Conservation (phyloP, 1,140 invertebrate species). For the Leptonema lineaticorne region DNA sequence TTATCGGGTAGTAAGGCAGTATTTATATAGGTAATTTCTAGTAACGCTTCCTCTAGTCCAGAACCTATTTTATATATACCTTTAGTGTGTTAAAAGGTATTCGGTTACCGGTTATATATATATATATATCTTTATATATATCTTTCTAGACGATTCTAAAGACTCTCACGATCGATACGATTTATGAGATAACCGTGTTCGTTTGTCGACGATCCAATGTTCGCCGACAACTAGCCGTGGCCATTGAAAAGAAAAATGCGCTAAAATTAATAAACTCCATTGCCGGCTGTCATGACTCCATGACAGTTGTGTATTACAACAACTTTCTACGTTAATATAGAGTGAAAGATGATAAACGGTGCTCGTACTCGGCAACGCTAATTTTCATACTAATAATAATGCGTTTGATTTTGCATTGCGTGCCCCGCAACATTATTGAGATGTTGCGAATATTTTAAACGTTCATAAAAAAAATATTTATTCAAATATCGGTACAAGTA, state of each 20-base stretch:
- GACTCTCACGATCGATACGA: background rate
- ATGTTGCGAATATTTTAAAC: too few species aligned
- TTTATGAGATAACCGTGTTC: background rate
- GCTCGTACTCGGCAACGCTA: constrained; percentile 1
- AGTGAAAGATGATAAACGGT: constrained; percentile 29
- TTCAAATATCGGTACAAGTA: too few species aligned
- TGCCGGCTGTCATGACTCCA: constrained; percentile 21
- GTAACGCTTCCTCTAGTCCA: background rate
- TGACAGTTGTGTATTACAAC: constrained; percentile 27
- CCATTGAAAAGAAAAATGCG: constrained; percentile 16
- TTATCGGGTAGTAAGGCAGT: background rate
- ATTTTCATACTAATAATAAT: constrained; percentile 14
- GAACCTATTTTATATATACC: background rate
- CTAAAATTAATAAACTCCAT: constrained; percentile 28
- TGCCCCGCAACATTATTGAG: too few species aligned
- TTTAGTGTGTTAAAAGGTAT: background rate
- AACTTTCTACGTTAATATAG: constrained; percentile 26
- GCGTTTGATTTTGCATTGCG: too few species aligned
- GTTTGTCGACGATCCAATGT: background rate
- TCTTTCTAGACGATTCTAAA: too few species aligned
- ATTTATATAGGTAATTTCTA: constrained; percentile 2
- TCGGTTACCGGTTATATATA: too few species aligned
- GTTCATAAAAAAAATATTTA: too few species aligned
- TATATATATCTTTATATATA: too few species aligned
- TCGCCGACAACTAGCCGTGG: background rate